These are phyloP conservation scores for Eustalomyia histrio DNA, from an alignment of 2,888 invertebrate genomes.

Conservation along the genomic window DNA sequence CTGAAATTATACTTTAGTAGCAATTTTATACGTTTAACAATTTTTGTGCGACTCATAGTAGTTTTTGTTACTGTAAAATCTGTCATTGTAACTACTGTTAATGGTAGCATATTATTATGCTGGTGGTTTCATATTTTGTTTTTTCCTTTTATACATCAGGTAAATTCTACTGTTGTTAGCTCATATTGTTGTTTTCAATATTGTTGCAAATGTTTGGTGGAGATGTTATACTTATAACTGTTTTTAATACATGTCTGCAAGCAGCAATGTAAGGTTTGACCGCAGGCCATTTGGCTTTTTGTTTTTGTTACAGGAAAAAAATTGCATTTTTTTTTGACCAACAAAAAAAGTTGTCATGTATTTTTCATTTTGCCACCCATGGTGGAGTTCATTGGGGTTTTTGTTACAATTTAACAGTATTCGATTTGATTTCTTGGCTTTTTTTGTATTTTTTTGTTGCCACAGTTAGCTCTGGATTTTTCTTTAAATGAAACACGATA, in stretches of 20 bases:
- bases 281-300: constrained; percentile 45
- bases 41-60: no score
- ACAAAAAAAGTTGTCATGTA: constrained; percentile 66
- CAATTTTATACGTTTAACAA: no score
- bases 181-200: constrained; percentile 50
- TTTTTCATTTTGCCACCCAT: constrained; percentile 70
- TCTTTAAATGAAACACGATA: constrained; percentile 55
- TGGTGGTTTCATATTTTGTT: constrained; percentile 66
- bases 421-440: constrained; percentile 17
- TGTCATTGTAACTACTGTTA: constrained; percentile 22
- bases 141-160: constrained; percentile 68
- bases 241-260: constrained; percentile 38
- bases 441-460: background rate
- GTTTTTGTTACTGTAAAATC: no score
- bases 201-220: constrained; percentile 57
- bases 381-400: constrained; percentile 72
- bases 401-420: constrained; percentile 51
- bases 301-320: constrained; percentile 11
- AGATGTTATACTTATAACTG: constrained; percentile 66
- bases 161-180: constrained; percentile 32
- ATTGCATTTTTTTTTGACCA: constrained; percentile 68
- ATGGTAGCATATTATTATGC: constrained; percentile 42
- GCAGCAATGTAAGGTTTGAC: constrained; percentile 52
- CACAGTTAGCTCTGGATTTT: constrained; percentile 13
- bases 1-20: no score